Evolutionary conservation across 2,797 vertebrate species (phyloP), one percentile per base, ranked within the genome.

Genomic region (Sebastes kiyomatsui): DNA sequence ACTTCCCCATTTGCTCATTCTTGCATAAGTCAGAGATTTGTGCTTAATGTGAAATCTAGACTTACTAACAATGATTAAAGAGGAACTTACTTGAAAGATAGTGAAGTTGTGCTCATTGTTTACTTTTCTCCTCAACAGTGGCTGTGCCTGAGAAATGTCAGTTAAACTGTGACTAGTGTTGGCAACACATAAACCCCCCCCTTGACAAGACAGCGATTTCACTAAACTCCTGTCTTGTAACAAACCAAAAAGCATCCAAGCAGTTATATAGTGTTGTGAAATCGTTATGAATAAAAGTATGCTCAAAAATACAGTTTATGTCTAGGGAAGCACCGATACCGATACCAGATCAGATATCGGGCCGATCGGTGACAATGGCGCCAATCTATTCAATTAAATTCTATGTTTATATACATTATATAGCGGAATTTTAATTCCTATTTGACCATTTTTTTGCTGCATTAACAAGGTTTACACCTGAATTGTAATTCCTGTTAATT

Each of bases 151-250:
- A 58, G 32, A 62, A 33, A 68, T 22, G 32, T 18, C 33, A 20
- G 67, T 89, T 86, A 74, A 59, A 68, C 52, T 71, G 22, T 81
- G 77, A 82, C 78, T 52, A 23, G 5, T 32, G 32, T 35, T 81
- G 18, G 64, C 59, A 33, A 82, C 49, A 81, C 42, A 72, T 82
- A 64, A 83, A 77, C 54, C 35, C 25, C 6, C 6, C 60, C 28
- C 12, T 11, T 28, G 5, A 32, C 22, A 18, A 38, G 65, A 59
- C 11, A 55, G 49, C 52, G 75, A 27, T 79, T 2, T 35, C 7
- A 73, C 16, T 23, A 30, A 70, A 22, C 12, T 38, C 12, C 35
- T 38, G 35, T 38, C 35, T 38, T 52, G 20, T 0, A 5, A 58
- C 23, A 58, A 81, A 81, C 23, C 1, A 12, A 66, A 42, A 77